Conservation (phyloP, 1,140 invertebrate genomes). For the Wiebesia pumilae region DNA sequence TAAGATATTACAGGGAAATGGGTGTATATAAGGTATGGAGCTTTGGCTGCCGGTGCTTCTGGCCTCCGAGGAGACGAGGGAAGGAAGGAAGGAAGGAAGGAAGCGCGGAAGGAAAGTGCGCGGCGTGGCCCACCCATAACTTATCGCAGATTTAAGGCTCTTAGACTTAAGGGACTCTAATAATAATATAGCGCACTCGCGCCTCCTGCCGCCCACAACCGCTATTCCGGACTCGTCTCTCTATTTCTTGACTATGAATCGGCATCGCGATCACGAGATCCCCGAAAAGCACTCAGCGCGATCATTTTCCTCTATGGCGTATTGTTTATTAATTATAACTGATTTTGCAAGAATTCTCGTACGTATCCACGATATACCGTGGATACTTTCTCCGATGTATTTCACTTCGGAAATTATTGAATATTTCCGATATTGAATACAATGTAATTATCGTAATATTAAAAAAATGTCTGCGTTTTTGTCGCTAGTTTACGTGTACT, state of each 20-base stretch:
- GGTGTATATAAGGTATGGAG: constrained; percentile 67
- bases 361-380: too few species aligned
- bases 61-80: constrained; percentile 7
- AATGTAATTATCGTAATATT: too few species aligned
- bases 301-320: not conserved
- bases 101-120: constrained; percentile 56
- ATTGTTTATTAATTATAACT: too few species aligned
- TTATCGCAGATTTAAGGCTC: constrained; percentile 77
- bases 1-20: constrained; percentile 75
- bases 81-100: constrained; percentile 44
- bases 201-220: constrained; percentile 56
- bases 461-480: too few species aligned
- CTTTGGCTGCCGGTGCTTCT: constrained; percentile 55
- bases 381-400: too few species aligned
- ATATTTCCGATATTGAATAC: too few species aligned
- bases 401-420: too few species aligned
- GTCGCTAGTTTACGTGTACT: too few species aligned
- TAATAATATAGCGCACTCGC: constrained; percentile 74
- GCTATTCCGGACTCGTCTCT: not conserved
- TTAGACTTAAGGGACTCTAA: constrained; percentile 77
- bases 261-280: not conserved
- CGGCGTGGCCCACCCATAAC: constrained; percentile 73
- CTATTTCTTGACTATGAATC: too few species aligned
- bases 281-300: not conserved
- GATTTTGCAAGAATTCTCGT: too few species aligned